These are phyloP conservation scores for Ardeotis arabs DNA, from an alignment of 2,113 vertebrate species.

Conservation along the genomic window DNA sequence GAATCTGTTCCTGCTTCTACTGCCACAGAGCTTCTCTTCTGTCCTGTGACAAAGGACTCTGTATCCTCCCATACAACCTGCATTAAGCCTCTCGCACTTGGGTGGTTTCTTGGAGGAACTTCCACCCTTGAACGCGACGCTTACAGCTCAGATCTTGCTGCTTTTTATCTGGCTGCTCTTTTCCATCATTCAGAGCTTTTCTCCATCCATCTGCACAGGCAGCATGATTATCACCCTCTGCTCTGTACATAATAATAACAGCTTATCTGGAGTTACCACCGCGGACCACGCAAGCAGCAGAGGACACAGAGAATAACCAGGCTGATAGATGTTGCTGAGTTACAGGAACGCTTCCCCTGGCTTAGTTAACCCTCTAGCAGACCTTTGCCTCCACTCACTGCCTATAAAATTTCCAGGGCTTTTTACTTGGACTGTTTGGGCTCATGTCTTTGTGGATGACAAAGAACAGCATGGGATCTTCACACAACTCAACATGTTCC, in stretches of 20 bases:
- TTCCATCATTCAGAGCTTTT: not conserved
- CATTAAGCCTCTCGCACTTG: not conserved
- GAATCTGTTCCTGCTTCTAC: not conserved
- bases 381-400: not conserved
- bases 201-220: not conserved
- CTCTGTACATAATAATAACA: not conserved
- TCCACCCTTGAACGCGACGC: not conserved
- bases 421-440: not conserved
- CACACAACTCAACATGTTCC: not conserved
- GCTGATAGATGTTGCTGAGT: not conserved
- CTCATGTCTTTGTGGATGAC: not conserved
- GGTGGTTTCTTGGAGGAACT: not conserved
- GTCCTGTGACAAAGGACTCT: not conserved
- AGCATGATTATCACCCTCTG: not conserved
- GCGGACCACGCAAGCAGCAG: not conserved
- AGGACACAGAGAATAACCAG: not conserved
- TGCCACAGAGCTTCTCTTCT: not conserved
- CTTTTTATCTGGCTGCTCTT: not conserved
- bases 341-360: not conserved
- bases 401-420: not conserved
- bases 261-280: constrained; percentile 15
- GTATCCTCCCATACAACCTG: rapidly evolving
- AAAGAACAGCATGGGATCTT: not conserved
- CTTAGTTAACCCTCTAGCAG: constrained; percentile 1
- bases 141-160: not conserved